Percentiles rank a stretch among this genome's conserved stretches.
Evolutionary conservation across 2,888 invertebrate species (phyloP).

Genomic region (Vannuccia rotundouncinata): DNA sequence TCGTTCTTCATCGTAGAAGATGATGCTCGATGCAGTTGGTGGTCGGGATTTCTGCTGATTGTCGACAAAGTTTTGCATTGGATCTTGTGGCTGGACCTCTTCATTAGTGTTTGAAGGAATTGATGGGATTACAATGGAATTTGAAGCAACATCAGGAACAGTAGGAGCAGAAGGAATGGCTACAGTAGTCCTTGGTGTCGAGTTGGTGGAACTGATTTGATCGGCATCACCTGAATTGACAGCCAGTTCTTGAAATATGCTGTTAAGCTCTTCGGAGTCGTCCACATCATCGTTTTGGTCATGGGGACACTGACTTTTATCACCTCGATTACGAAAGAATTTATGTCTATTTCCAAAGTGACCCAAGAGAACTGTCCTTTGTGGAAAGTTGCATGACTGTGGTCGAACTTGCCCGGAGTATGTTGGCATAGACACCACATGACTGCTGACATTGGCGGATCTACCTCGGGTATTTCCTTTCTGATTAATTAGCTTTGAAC

Average conservation of each 20-base stretch:
- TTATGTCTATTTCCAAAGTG: background rate
- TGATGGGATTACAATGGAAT: too few species aligned
- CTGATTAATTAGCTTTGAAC: too few species aligned
- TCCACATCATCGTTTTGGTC: background rate
- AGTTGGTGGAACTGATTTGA: background rate
- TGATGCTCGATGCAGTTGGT: background rate
- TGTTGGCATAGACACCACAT: background rate
- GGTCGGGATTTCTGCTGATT: background rate
- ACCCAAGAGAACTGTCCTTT: background rate
- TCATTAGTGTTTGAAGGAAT: background rate
- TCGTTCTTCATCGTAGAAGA: background rate
- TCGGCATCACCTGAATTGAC: background rate
- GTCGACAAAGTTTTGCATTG: background rate
- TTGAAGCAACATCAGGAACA: background rate
- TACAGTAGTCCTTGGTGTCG: background rate
- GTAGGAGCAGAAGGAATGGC: background rate
- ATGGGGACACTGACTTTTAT: background rate
- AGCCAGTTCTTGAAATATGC: background rate
- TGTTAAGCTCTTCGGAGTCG: background rate
- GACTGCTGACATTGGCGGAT: background rate
- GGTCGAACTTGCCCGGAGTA: background rate
- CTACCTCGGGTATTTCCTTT: too few species aligned
- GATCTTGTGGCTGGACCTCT: background rate
- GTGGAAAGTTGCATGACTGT: background rate
- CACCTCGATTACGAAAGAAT: background rate